Conservation (phyloP, 2,113 vertebrate genomes). For the Pycnonotus jocosus region DNA sequence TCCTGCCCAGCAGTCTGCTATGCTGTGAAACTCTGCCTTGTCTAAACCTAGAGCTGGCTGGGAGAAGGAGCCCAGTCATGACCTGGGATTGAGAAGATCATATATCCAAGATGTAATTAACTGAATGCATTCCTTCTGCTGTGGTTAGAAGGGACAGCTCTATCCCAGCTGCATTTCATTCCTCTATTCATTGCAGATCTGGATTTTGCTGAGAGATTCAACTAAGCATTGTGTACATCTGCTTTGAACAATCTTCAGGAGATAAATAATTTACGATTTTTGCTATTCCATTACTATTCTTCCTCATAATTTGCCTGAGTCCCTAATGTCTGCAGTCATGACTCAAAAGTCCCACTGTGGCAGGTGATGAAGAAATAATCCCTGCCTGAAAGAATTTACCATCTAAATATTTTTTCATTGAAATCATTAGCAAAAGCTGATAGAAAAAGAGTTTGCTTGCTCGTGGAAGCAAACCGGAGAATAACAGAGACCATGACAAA, state of each 20-base stretch:
- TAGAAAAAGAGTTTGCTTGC: not conserved
- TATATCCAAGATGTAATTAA: not conserved
- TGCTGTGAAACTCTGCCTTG: not conserved
- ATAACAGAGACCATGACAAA: not conserved
- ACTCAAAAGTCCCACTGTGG: not conserved
- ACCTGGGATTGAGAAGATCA: not conserved
- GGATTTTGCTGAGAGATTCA: not conserved
- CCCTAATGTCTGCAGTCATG: not conserved
- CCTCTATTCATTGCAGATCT: not conserved
- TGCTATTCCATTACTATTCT: not conserved
- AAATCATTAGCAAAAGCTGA: not conserved
- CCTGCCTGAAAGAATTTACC: not conserved
- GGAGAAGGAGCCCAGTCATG: not conserved
- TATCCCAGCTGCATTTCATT: not conserved
- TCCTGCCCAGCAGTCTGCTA: not conserved
- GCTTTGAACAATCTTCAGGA: not conserved
- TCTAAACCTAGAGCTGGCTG: not conserved
- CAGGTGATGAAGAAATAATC: not conserved
- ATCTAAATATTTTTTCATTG: not conserved
- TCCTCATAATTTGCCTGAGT: not conserved
- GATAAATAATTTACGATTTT: not conserved
- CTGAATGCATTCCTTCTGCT: not conserved
- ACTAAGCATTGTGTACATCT: not conserved
- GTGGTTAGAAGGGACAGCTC: not conserved
- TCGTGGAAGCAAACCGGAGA: not conserved